Evolutionary conservation across 2,888 invertebrate species (phyloP).

Genomic region (Palloptera scutellata): DNA sequence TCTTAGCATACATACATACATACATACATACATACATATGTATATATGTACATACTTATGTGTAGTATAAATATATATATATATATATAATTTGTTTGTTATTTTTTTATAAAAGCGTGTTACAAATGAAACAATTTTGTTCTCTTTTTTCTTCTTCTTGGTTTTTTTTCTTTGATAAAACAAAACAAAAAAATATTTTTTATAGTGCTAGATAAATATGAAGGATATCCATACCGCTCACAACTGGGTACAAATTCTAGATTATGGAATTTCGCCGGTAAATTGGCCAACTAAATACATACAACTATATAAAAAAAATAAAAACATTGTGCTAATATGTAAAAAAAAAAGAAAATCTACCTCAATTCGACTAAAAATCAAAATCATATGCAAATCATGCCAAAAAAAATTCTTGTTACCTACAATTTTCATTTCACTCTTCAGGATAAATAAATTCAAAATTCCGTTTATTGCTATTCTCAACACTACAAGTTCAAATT

Average conservation of each 20-base stretch:
- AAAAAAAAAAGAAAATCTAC: too few relatives aligned
- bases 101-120: conserved; percentile 10
- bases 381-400: too few relatives aligned
- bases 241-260: conserved; percentile 65
- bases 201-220: conserved; percentile 64
- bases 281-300: conserved; percentile 57
- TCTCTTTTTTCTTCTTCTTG: conserved; percentile 31
- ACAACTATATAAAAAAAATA: conserved; percentile 32
- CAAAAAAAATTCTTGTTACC: too few relatives aligned
- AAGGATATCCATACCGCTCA: conserved; percentile 63
- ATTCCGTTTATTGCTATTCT: too few relatives aligned
- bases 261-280: conserved; percentile 65
- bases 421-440: too few relatives aligned
- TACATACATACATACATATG: conserved; percentile 11
- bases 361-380: too few relatives aligned
- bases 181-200: conserved; percentile 44
- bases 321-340: neutral
- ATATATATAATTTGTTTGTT: conserved; percentile 34
- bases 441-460: too few relatives aligned
- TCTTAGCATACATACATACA: conserved; percentile 27
- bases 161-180: conserved; percentile 33
- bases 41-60: too few relatives aligned
- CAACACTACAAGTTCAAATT: neutral
- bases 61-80: neutral
- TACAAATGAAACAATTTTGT: conserved; percentile 24